phyloP scores from a whole-genome alignment of 2,113 vertebrate genomes.

The Stigmatopora nigra region DNA sequence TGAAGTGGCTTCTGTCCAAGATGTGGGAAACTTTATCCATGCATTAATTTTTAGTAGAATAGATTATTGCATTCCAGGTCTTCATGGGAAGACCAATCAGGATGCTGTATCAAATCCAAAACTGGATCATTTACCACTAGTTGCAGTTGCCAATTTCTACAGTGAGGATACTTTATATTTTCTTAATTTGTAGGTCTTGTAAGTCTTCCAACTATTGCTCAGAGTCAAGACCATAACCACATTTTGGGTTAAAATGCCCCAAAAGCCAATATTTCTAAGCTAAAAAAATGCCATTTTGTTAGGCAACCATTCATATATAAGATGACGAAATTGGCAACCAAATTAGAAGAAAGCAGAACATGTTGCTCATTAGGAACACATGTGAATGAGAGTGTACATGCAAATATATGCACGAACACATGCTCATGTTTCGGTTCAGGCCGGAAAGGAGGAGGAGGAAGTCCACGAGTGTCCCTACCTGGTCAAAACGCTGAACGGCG shows the following conservation, averaged over 20 bases:
- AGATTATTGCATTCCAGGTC: too few species aligned
- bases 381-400: conserved; percentile 22
- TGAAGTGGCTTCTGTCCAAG: too few species aligned
- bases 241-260: not conserved
- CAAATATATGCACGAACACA: conserved; percentile 45
- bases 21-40: not conserved
- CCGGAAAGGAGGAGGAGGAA: conserved; percentile 12
- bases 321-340: conserved; percentile 12
- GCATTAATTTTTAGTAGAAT: not conserved
- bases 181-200: too few species aligned
- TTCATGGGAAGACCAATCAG: too few species aligned
- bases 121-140: too few species aligned
- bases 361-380: conserved; percentile 7
- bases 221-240: not conserved
- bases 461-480: conserved; percentile 69
- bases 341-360: not conserved
- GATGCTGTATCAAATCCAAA: too few species aligned
- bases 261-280: too few species aligned
- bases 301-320: conserved; percentile 12
- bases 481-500: conserved; percentile 59
- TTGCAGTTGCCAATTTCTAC: too few species aligned
- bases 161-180: too few species aligned
- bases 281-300: not conserved
- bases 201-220: not conserved
- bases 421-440: conserved; percentile 32